Evolutionary conservation across 2,888 invertebrate genomes (phyloP), one percentile per base, ranked within the genome.

Genomic region (Dexiosoma caninum): DNA sequence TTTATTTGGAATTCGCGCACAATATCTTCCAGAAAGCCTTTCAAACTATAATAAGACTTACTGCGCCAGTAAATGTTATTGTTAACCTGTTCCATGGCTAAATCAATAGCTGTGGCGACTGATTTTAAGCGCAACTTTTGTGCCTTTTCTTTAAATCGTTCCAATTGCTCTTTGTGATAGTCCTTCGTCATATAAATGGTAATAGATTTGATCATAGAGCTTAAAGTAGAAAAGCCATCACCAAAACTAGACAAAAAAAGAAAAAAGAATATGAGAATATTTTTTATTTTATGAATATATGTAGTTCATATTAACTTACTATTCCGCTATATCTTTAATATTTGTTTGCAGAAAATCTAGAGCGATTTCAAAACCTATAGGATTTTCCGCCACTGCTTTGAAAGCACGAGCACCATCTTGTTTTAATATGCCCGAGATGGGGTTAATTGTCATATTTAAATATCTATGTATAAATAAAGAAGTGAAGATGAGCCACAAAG

Each of bases 381-480:
- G 90, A 87, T 93, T 93, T 55, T 88, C 87, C 1, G 93, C 92
- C 0, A 94, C 92, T 0, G 92, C 90, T 69, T 89, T 87, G 83
- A 93, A 93, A 10, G 93, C 92, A 49, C 90, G 87, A 51, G 91
- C 90, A 12, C 93, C 93, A 85, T 94, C 93, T 86, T 93, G 93
- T 82, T 93, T 93, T 51, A 92, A 88, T 62, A 94, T 92, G 70
- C 92, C 92, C 55, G 92, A 91, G 6, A 90, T 88, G 0, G 91
- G 86, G 66, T 89, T 90, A 51, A 92, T 88, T 19, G 91, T 90
- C 90, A 91, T 90, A 77, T 91, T 91, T 19, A 92, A 86, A 85
- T 92, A 92, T 84, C 92, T 92, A 30, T 14, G 19, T 27, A 27
- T 27, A 27, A 3, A 4, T 46, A 60, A 19, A 57, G 1, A 23